Percentiles rank a stretch among this genome's conserved stretches.
Evolutionary conservation across 2,797 vertebrate genomes (phyloP).

Genomic region (Notoglanidium macrostoma): DNA sequence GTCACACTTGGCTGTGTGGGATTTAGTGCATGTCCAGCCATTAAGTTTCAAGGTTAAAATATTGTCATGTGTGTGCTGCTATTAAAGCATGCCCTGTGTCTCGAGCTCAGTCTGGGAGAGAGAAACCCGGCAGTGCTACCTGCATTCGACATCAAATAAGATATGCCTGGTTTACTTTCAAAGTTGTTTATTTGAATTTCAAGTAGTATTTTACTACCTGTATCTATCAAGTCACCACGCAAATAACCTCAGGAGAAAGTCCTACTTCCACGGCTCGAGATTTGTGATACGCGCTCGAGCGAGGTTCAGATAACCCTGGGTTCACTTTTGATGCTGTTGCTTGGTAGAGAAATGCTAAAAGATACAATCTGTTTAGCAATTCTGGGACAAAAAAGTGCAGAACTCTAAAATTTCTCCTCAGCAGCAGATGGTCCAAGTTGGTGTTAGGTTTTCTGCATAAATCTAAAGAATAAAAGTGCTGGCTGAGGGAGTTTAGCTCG

Average conservation of each 20-base stretch:
- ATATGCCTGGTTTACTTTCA: not conserved
- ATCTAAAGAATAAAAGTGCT: slow-evolving; percentile 64
- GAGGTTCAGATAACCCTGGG: not conserved
- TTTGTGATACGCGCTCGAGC: not conserved
- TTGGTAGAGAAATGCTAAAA: slow-evolving; percentile 31
- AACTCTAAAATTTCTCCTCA: slow-evolving; percentile 54
- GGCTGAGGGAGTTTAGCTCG: slow-evolving; percentile 65
- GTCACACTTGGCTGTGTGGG: not conserved
- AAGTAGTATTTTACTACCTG: not conserved
- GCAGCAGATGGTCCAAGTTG: slow-evolving; percentile 71
- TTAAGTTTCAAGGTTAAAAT: not conserved
- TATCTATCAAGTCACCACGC: not conserved
- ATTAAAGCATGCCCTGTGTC: not conserved
- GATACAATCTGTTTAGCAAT: slow-evolving; percentile 54
- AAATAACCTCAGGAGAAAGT: not conserved
- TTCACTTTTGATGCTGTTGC: not conserved
- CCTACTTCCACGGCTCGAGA: not conserved
- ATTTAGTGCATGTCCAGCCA: not conserved
- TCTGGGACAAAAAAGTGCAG: slow-evolving; percentile 48
- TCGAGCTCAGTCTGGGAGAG: not conserved
- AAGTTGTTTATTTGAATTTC: not conserved
- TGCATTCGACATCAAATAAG: not conserved
- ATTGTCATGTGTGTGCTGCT: not conserved
- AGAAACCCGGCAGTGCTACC: not conserved
- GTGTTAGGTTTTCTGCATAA: slow-evolving; percentile 69